Percentiles rank a stretch among this genome's conserved stretches.
phyloP scores from a whole-genome alignment of 2,888 invertebrate genomes.

The Sinotaia quadrata region DNA sequence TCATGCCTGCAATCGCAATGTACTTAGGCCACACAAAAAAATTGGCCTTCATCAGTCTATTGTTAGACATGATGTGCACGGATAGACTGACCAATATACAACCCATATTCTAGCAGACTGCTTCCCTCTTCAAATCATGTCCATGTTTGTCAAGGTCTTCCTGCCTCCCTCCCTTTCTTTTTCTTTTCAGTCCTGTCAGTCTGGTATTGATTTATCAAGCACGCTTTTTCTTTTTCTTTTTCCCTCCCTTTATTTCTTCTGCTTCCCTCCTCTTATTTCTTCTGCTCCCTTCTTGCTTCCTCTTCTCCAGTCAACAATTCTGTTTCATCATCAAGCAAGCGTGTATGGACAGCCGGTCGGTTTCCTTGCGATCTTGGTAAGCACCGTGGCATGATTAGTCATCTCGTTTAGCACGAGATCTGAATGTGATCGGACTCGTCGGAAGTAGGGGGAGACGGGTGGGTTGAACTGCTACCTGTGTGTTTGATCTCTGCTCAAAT shows the following conservation, averaged over 20 bases:
- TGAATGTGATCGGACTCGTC: not conserved
- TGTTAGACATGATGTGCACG: too few relatives aligned
- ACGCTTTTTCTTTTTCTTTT: not conserved
- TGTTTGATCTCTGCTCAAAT: too few relatives aligned
- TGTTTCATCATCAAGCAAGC: not conserved
- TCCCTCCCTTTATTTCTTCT: not conserved
- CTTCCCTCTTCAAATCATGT: not conserved
- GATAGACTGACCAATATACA: too few relatives aligned
- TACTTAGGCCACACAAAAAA: too few relatives aligned
- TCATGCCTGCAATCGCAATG: too few relatives aligned
- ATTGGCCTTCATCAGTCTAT: too few relatives aligned
- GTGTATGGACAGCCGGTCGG: too few relatives aligned
- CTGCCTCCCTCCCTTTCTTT: not conserved
- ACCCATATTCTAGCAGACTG: too few relatives aligned
- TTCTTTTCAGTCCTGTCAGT: not conserved
- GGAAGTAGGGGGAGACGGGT: not conserved
- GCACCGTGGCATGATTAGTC: too few relatives aligned
- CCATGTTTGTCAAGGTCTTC: not conserved
- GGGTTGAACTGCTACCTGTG: not conserved
- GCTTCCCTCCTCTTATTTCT: not conserved
- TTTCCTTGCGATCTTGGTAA: too few relatives aligned
- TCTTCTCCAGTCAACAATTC: constrained; percentile 4
- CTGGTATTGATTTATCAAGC: not conserved
- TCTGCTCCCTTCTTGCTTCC: not conserved
- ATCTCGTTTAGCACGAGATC: not conserved